Base-by-base conservation (phyloP, 2,113 vertebrate genomes). In the Takifugu flavidus region DNA sequence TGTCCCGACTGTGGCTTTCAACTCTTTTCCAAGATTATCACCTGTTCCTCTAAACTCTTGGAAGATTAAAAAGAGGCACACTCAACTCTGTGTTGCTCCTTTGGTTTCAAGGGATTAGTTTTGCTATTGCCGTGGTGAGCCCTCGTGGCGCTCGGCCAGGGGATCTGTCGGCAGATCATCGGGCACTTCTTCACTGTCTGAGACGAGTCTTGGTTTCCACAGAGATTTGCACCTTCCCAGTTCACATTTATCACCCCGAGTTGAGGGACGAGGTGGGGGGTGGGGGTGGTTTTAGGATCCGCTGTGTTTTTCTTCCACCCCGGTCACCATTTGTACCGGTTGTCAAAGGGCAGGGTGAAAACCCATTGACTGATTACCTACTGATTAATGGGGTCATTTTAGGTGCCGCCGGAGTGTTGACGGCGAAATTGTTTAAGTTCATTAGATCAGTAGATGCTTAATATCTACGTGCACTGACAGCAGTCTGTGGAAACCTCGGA, bases 71-170 rank as follows among this genome's bases (percentile, higher is more conserved):
- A 1, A 49, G 27, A 64, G 47, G 52, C 53, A 42, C 28, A 25
- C 51, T 61, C 55, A 45, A 34, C 27, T 65, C 10, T 3, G 28
- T 11, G 59, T 68, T 1, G 0, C 20, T 25, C 14, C 29, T 60
- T 76, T 20, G 65, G 65, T 75, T 70, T 72, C 62, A 46, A 43
- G 47, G 59, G 66, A 74, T 78, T 82, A 75, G 39, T 25, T 70
- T 72, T 75, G 80, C 61, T 75, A 58, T 77, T 71, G 53, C 66
- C 44, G 53, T 66, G 44, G 45, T 52, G 29, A 73, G 65, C 49
- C 43, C 26, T 44, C 1, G 49, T 72, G 80, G 73, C 72, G 52
- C 31, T 55, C 28, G 26, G 72, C 77, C 76, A 75, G 52, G 49
- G 62, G 13, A 44, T 69, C 74, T 62, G 70, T 78, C 78, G 63